Evolutionary conservation across 2,888 invertebrate genomes (phyloP), one percentile per base, ranked within the genome.

Genomic region (Scaeva pyrastri): DNA sequence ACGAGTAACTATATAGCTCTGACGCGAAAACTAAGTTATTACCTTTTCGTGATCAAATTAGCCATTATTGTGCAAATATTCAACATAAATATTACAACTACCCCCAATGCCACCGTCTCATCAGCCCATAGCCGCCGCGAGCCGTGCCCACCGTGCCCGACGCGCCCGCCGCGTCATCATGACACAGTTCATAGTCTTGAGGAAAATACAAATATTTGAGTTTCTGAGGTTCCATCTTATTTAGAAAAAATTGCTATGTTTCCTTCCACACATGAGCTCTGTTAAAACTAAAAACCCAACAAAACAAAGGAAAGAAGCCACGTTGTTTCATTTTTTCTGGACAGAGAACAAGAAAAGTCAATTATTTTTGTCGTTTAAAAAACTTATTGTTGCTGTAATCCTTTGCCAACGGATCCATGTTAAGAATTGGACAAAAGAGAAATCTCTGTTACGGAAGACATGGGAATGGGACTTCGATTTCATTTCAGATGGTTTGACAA

Each of bases 31-130:
- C 72, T 86, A 86, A 86, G 77, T 86, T 82, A 86, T 86, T 86
- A 86, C 86, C 45, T 86, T 78, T 86, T 88, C 90, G 91, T 90
- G 90, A 89, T 88, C 88, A 90, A 90, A 90, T 90, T 91, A 91
- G 90, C 90, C 89, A 91, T 90, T 91, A 91, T 90, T 90, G 81
- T 82, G 81, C 77, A 82, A 86, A 86, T 86, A 86, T 86, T 86
- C 86, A 71, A 74, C 86, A 86, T 86, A 86, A 86, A 86, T 86
- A 86, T 82, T 78, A 70, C 82, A 73, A 82, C 82, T 81, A 82
- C 77, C 82, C 77, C 71, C 73, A 70, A 64, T 73, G 55, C 72
- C 5, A 31, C 31, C 31, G 31, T 31, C 6, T 31, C 48, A 45
- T 16, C 12, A 39, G 8, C 5, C 8, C 39, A 39, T 39, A 39